A percentile compares a stretch with the other conserved stretches of the same genome.
Evolutionary conservation across 1,140 invertebrate genomes (phyloP).

Genomic region (Drosophila truncata): DNA sequence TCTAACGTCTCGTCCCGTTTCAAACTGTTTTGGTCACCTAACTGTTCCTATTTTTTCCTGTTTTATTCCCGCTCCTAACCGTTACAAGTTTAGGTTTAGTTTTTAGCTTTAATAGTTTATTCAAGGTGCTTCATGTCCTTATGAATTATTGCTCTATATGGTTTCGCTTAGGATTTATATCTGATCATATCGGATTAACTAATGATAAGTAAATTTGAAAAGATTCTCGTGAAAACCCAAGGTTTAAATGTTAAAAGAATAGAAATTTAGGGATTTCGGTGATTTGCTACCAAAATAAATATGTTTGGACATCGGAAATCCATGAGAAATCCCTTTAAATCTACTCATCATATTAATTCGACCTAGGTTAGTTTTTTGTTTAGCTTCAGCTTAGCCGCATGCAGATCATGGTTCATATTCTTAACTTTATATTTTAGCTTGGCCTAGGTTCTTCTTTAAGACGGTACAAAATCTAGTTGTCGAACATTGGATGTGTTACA

Average conservation of each 20-base stretch:
- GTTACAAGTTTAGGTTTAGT: slow-evolving; percentile 51
- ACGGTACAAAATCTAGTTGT: slow-evolving; percentile 65
- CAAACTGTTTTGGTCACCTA: slow-evolving; percentile 67
- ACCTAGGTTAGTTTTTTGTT: slow-evolving; percentile 13
- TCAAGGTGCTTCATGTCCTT: slow-evolving; percentile 37
- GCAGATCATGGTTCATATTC: slow-evolving; percentile 52
- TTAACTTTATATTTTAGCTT: slow-evolving; percentile 43
- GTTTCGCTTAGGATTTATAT: slow-evolving; percentile 34
- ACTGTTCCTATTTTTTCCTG: slow-evolving; percentile 48
- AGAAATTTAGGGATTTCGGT: not conserved
- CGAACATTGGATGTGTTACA: slow-evolving; percentile 44
- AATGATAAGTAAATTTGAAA: not conserved
- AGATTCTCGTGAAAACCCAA: not conserved
- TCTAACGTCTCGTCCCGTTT: slow-evolving; percentile 36
- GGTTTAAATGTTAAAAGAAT: not conserved
- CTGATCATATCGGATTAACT: slow-evolving; percentile 7
- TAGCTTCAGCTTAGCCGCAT: slow-evolving; percentile 50
- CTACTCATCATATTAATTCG: not conserved
- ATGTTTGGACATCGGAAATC: not conserved
- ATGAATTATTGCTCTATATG: slow-evolving; percentile 55
- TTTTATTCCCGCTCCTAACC: slow-evolving; percentile 53
- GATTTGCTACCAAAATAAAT: not conserved
- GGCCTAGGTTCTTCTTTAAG: slow-evolving; percentile 47
- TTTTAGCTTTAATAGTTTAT: slow-evolving; percentile 27
- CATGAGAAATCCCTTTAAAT: not conserved